A percentile compares a stretch with the other conserved stretches of the same genome.
Conservation (phyloP, 64 coral and sea anemone genomes). For the Montipora efflorescens region DNA sequence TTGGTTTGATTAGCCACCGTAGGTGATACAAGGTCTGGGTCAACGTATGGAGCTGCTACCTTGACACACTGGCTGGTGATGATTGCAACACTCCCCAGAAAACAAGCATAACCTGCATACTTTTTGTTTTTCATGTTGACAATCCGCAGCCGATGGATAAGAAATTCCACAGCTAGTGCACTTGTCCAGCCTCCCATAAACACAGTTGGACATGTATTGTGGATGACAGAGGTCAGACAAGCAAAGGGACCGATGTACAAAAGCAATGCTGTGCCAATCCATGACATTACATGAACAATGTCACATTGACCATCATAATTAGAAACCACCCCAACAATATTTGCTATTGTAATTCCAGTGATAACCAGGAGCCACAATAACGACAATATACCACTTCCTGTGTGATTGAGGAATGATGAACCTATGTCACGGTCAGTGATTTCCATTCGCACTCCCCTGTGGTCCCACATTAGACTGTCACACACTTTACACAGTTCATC, state of each 20-base stretch:
- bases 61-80: constrained; percentile 62
- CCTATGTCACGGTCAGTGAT: constrained; percentile 86
- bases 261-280: constrained; percentile 81
- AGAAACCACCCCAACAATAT: constrained; percentile 49
- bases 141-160: constrained; percentile 76
- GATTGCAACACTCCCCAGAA: constrained; percentile 39
- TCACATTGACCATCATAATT: constrained; percentile 52
- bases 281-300: constrained; percentile 75
- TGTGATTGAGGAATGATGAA: constrained; percentile 83
- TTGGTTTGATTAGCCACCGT: constrained; percentile 37
- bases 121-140: constrained; percentile 83
- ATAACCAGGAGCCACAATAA: constrained; percentile 83
- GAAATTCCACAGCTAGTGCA: constrained; percentile 85
- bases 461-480: constrained; percentile 85
- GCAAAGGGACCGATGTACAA: constrained; percentile 84
- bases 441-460: constrained; percentile 68
- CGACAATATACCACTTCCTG: constrained; percentile 83
- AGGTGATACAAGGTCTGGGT: constrained; percentile 57
- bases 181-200: constrained; percentile 80
- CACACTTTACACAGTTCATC: constrained; percentile 74
- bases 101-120: constrained; percentile 73
- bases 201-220: constrained; percentile 59
- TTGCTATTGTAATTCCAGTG: constrained; percentile 59
- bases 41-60: constrained; percentile 73
- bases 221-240: constrained; percentile 75